Evolutionary conservation across 2,113 vertebrate genomes (phyloP).

Genomic region (Pongo pygmaeus): DNA sequence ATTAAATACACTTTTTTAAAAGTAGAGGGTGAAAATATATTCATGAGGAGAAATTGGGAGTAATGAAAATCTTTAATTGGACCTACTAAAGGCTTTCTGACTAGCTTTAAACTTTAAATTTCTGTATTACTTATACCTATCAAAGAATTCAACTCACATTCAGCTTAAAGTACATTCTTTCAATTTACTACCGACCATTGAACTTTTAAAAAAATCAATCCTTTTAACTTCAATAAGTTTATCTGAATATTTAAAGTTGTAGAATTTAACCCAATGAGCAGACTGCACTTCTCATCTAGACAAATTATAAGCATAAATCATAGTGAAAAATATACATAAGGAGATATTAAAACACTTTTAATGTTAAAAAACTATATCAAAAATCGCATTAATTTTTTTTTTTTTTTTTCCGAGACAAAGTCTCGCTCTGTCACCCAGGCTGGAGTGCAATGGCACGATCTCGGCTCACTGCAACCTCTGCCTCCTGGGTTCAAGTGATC

Average conservation of each 20-base stretch:
- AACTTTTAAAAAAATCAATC: neutral
- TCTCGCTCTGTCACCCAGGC: too few relatives aligned
- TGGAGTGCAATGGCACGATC: too few relatives aligned
- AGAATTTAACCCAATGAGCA: constrained; percentile 40
- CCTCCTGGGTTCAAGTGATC: too few relatives aligned
- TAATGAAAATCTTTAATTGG: neutral
- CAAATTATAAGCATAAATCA: constrained; percentile 39
- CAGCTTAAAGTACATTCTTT: constrained; percentile 35
- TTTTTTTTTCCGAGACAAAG: too few relatives aligned
- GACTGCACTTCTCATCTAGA: constrained; percentile 26
- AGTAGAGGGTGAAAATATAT: constrained; percentile 16
- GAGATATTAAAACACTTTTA: constrained; percentile 18
- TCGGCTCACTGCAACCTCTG: too few relatives aligned
- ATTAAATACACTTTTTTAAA: neutral
- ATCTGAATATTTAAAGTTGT: constrained; percentile 50
- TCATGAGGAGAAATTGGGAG: neutral
- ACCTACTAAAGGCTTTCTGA: neutral
- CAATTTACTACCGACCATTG: neutral
- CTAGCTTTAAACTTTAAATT: constrained; percentile 18
- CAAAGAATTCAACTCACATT: constrained; percentile 4
- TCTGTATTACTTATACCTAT: neutral
- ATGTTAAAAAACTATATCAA: neutral
- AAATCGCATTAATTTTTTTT: constrained; percentile 39
- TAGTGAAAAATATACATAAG: neutral
- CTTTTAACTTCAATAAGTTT: constrained; percentile 10